These are phyloP conservation scores for Cassiopea andromeda DNA, from an alignment of 30 jellyfish, hydroid and myxozoan species.

Conservation along the genomic window DNA sequence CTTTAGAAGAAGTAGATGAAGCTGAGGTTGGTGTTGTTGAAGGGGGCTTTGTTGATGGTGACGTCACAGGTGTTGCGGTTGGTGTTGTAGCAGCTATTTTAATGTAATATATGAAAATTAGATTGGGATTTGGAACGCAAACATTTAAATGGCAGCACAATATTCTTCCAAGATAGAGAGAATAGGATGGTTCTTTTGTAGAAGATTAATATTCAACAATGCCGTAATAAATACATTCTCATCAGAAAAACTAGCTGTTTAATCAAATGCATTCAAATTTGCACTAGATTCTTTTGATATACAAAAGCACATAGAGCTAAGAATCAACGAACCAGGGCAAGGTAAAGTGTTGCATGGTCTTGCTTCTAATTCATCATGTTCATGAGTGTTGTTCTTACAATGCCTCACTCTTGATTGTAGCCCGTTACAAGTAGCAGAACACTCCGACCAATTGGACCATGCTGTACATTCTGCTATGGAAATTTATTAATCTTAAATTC, in stretches of 20 bases:
- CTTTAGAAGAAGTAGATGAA: conserved; percentile 21
- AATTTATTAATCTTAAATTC: no score
- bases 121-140: not conserved
- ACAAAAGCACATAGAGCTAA: not conserved
- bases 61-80: conserved; percentile 45
- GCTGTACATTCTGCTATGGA: conserved; percentile 66
- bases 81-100: conserved; percentile 60
- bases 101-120: not conserved
- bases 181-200: no score
- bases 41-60: conserved; percentile 63
- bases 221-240: no score
- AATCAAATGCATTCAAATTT: not conserved
- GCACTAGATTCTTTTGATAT: not conserved
- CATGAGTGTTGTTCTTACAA: conserved; percentile 90
- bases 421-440: conserved; percentile 99
- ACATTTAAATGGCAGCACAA: no score
- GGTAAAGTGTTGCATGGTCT: conserved; percentile 97
- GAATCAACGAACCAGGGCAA: conserved; percentile 60
- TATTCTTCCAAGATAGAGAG: no score
- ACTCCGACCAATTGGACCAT: conserved; percentile 94
- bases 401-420: conserved; percentile 93
- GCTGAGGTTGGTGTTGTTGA: conserved; percentile 45
- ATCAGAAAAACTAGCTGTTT: no score
- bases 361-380: conserved; percentile 91
- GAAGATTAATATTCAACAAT: no score